Base-by-base conservation (phyloP, 2,888 invertebrate species). In the Ornithoptera alexandrae region DNA sequence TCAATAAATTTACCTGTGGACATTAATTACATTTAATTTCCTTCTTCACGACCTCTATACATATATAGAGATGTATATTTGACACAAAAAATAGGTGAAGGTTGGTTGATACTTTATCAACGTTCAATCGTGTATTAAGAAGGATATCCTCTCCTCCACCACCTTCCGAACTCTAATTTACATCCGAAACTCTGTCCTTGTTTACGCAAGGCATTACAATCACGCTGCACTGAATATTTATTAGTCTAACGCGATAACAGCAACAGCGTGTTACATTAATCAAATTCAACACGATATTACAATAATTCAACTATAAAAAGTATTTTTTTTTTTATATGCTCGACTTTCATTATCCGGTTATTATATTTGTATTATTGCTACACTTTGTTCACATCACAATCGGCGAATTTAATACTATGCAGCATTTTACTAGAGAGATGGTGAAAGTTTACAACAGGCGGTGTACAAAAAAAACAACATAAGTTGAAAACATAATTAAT, bases 161-260 rank as follows among this genome's bases (percentile, higher is more conserved):
- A 30, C 30, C 30, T 30, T 4, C 30, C 30, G 64, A 53, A 71
- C 64, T 62, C 64, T 50, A 70, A 76, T 77, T 76, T 73, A 74
- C 76, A 74, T 78, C 69, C 72, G 72, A 78, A 81, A 77, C 73
- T 77, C 75, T 73, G 75, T 73, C 76, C 80, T 80, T 78, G 77
- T 78, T 79, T 74, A 75, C 78, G 76, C 71, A 71, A 70, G 70
- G 72, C 76, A 77, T 79, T 75, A 77, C 78, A 82, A 82, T 79
- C 76, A 77, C 69, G 56, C 39, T 70, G 62, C 60, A 30, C 59
- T 79, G 78, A 74, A 81, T 82, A 81, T 81, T 80, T 78, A 81
- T 79, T 68, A 68, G 57, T 65, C 39, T 71, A 39, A 56, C 56
- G 58, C 67, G 65, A 58, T 68, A 68, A 65, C 70, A 64, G 53